Conservation (phyloP, 2,113 vertebrate species). For the Nycticorax nycticorax region DNA sequence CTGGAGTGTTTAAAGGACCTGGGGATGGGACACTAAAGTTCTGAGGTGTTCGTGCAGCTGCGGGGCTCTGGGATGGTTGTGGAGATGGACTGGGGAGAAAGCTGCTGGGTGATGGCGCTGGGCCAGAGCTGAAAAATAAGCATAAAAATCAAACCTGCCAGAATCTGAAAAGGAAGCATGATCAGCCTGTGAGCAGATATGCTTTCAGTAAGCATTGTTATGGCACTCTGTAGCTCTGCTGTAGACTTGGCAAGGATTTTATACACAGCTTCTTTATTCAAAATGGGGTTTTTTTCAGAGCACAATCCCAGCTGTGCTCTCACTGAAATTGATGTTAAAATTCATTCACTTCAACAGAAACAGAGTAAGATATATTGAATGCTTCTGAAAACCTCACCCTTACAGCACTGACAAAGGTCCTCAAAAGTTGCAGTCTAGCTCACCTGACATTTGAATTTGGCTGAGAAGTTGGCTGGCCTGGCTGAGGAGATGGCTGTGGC, state of each 20-base stretch:
- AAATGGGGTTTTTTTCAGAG: neutral
- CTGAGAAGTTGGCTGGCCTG: conserved; percentile 86
- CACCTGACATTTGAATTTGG: conserved; percentile 94
- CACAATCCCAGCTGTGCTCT: neutral
- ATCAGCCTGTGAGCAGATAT: neutral
- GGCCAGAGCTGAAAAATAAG: conserved; percentile 84
- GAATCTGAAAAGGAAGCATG: neutral
- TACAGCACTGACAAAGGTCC: neutral
- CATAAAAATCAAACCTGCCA: neutral
- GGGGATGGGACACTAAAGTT: conserved; percentile 95
- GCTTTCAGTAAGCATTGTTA: neutral
- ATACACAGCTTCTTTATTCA: neutral
- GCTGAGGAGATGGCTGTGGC: conserved; percentile 90
- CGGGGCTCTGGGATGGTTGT: conserved; percentile 93
- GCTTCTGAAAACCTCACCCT: neutral
- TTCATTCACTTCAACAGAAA: neutral
- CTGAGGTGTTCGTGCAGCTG: conserved; percentile 89
- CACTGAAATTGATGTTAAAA: neutral
- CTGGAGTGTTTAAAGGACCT: conserved; percentile 94
- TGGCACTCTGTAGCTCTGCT: neutral
- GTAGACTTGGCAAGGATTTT: neutral
- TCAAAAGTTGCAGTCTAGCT: neutral
- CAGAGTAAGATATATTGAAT: neutral
- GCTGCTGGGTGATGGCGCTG: conserved; percentile 91
- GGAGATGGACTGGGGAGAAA: conserved; percentile 98